Percentiles rank a stretch among this genome's conserved stretches.
phyloP scores from a whole-genome alignment of 2,888 invertebrate species.

The Agrochola lota region DNA sequence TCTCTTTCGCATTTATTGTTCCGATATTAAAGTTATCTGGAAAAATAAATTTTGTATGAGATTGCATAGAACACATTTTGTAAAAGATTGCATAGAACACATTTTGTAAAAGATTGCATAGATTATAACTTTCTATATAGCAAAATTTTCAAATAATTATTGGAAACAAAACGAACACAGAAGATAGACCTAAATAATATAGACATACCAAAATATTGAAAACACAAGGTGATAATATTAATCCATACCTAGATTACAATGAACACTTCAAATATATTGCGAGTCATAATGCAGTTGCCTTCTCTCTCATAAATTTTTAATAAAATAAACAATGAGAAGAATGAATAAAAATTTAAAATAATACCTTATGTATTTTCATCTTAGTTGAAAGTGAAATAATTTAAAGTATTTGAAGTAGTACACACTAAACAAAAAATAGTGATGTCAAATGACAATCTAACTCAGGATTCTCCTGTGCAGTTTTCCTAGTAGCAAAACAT shows the following conservation, averaged over 20 bases:
- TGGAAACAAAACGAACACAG: neutral
- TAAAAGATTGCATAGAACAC: no score
- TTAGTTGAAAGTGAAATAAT: neutral
- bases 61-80: neutral
- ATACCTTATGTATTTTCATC: neutral
- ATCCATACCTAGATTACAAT: constrained; percentile 16
- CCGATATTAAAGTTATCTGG: constrained; percentile 97
- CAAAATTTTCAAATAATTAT: neutral
- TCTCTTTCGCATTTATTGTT: constrained; percentile 92
- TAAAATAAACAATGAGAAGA: neutral
- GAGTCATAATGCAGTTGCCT: neutral
- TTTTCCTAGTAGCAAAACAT: neutral
- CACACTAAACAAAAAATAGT: neutral
- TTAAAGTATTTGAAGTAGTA: neutral
- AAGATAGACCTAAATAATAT: neutral
- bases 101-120: neutral
- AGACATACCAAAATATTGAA: neutral
- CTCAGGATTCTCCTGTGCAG: neutral
- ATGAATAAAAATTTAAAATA: neutral
- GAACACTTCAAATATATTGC: neutral
- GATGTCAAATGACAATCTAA: neutral
- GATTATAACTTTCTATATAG: neutral
- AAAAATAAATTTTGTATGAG: constrained; percentile 10
- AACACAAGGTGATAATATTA: constrained; percentile 15
- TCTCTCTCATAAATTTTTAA: neutral